Evolutionary conservation across 1,140 invertebrate species (phyloP), one percentile per base, ranked within the genome.

Genomic region (Agraylea sexmaculata): DNA sequence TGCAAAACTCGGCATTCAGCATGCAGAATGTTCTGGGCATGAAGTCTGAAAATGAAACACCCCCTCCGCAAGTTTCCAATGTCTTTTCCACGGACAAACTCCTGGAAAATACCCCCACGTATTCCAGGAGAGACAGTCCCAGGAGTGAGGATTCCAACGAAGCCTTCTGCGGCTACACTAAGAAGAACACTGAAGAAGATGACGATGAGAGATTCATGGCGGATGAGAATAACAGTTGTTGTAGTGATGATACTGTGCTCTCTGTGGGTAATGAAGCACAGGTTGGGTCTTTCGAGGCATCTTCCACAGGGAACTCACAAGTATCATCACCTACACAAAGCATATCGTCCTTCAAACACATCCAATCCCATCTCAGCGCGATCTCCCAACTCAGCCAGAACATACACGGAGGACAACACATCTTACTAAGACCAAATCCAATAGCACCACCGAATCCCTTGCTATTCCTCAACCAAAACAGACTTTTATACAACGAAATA

Each of bases 211-310:
- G 44, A 66, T 60, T n/a, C 13, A 62, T 57, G 35, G 57, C 65
- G 15, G 64, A 65, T 32, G 59, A 60, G 31, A 63, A 69, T 30
- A 65, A 66, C 22, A 73, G 69, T 28, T 77, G 74, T 43, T 72
- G 72, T 49, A 78, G 75, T 47, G 73, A 77, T 45, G 74, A 75
- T 42, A 78, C 75, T 1, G 75, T 77, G 1, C 44, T 78, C 1
- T 77, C 75, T 30, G 76, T 78, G 28, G 76, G 76, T 2, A 77
- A 78, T 53, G 75, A 78, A 50, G 69, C 69, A 4, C 63, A 57
- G 4, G 45, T 53, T 28, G 46, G 12, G 37, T 46, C 35, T 22
- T 47, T 44, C 37, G 48, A 50, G 30, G 44, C 47, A 23, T 49
- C 43, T 23, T 49, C 47, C 2, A 49, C 48, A 11, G 45, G 44